Base-by-base conservation (phyloP, 2,113 vertebrate genomes). In the Dasyornis broadbenti region DNA sequence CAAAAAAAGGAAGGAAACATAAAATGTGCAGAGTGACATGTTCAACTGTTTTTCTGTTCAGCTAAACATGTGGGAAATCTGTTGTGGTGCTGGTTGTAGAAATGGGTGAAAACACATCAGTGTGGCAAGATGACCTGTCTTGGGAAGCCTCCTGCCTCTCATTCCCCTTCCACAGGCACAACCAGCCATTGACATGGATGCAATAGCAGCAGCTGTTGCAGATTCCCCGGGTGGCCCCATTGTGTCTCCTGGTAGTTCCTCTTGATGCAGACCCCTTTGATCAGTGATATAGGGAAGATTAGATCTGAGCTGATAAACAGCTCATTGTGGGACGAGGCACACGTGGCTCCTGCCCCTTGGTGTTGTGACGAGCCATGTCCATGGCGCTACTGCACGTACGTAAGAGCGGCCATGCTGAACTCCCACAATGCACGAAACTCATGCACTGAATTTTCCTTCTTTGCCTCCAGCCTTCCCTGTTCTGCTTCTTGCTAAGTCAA, bases 391-490 rank as follows among this genome's bases (percentile, higher is more conserved):
- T n/a, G 39, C 11, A 5, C 39, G 37, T 23, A 71, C 3, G 0
- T 68, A n/a, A 72, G 31, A 33, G 39, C 0, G 0, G 69, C 73
- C 53, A 35, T 1, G 4, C 53, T 54, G 53, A 71, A 69, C 31
- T 75, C 69, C 57, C n/a, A 52, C 1, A 0, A 52, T 45, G 20
- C 60, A 86, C 54, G 69, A 69, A 50, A 54, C 64, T 61, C 68
- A 37, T 8, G 37, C 8, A 33, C 63, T 77, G 39, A 81, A 75
- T 94, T 60, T 59, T 60, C 47, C 64, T 39, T 88, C 79, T 56
- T 86, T 89, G 92, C 94, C 94, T 94, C 86, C 83, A 91, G 96
- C 89, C 80, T 71, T 78, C 56, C 40, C 60, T 77, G 52, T 71
- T 91, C 84, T 93, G 66, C 85, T 68, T 84, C 72, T 85, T 90